These are phyloP conservation scores for Cichladusa arquata DNA, from an alignment of 2,113 vertebrate species.

Conservation along the genomic window DNA sequence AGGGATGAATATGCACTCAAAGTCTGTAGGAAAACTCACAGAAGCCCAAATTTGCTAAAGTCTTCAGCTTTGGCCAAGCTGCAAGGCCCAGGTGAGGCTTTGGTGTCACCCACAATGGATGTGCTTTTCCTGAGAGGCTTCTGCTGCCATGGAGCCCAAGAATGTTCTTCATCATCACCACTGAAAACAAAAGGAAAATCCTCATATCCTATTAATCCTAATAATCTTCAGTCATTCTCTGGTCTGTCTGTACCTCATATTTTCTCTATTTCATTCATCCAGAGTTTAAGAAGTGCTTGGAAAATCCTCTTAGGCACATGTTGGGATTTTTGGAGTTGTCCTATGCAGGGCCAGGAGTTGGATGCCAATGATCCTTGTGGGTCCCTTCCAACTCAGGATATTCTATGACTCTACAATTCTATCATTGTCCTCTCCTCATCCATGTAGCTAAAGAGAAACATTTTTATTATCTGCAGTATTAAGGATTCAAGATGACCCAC, in stretches of 20 bases:
- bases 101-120: neutral
- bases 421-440: neutral
- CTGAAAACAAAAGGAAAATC: neutral
- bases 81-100: neutral
- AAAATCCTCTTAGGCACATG: neutral
- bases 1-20: neutral
- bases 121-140: neutral
- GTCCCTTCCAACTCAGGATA: neutral
- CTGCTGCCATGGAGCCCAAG: neutral
- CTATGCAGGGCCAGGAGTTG: neutral
- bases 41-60: neutral
- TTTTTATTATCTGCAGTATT: neutral
- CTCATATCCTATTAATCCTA: neutral
- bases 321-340: neutral
- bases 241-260: neutral
- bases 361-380: neutral
- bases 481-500: fast-evolving
- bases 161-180: neutral
- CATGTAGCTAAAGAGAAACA: neutral
- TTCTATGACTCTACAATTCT: neutral
- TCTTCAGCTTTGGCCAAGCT: neutral
- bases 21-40: neutral
- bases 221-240: neutral
- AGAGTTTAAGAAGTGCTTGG: neutral
- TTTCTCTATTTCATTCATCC: neutral